phyloP scores from a whole-genome alignment of 1,140 invertebrate species.

The Panonychus citri region DNA sequence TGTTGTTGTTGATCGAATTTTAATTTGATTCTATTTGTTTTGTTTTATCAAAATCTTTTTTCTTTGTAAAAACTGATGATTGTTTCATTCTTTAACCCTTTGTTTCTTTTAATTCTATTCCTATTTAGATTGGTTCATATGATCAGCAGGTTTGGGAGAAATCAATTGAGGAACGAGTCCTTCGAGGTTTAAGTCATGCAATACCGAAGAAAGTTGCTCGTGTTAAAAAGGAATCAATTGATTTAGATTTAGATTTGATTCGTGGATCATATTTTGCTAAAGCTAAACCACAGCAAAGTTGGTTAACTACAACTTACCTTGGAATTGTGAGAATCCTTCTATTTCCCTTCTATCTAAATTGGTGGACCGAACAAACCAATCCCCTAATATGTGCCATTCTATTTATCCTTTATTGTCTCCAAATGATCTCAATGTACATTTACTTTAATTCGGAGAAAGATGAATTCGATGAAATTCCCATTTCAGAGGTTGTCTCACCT shows the following conservation, averaged over 20 bases:
- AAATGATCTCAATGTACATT: slow-evolving; percentile 10
- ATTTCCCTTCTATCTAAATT: slow-evolving; percentile 24
- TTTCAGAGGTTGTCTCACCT: slow-evolving; percentile 47
- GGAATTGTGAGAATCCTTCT: slow-evolving; percentile 23
- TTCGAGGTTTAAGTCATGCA: slow-evolving; percentile 47
- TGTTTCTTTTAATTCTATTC: neutral
- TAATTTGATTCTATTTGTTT: neutral
- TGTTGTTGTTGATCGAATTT: no score
- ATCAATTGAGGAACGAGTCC: slow-evolving; percentile 64
- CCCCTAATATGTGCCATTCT: slow-evolving; percentile 6
- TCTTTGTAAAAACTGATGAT: neutral
- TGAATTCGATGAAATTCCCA: slow-evolving; percentile 19
- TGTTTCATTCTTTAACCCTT: neutral
- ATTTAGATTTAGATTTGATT: slow-evolving; percentile 57
- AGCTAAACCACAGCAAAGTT: slow-evolving; percentile 25
- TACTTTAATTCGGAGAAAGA: slow-evolving; percentile 6
- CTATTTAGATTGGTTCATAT: slow-evolving; percentile 66
- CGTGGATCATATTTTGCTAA: slow-evolving; percentile 33
- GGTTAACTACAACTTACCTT: slow-evolving; percentile 22
- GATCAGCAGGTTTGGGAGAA: slow-evolving; percentile 92
- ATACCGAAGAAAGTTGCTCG: slow-evolving; percentile 64
- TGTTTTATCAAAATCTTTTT: neutral
- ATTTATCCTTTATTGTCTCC: slow-evolving; percentile 12
- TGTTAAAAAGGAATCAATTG: slow-evolving; percentile 72
- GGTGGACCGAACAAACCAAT: slow-evolving; percentile 16